Base-by-base conservation (phyloP, 2,113 vertebrate genomes). In the Esox niger region DNA sequence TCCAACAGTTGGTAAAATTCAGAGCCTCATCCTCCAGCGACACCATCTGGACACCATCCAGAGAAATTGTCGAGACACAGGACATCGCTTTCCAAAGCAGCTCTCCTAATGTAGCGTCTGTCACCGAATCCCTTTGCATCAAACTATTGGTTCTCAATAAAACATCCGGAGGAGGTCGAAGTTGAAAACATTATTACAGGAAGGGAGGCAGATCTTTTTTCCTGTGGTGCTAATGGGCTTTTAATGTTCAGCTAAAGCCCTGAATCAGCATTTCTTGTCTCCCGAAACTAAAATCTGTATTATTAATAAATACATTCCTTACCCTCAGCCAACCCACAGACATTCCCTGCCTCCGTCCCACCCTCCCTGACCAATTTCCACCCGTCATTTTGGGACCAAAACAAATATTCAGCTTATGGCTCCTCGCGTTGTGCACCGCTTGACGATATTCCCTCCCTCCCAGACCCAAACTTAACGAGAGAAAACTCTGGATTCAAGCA, bases 241-340 rank as follows among this genome's bases (percentile, higher is more conserved):
- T 57, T 61, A 56, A 15, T 21, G 33, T 29, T 66, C 23, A 13
- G 21, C 52, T 25, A 54, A 55, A 66, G 11, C 4, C 49, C 30
- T 55, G 47, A 66, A 23, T 66, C 64, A 57, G 64, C 58, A 6
- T 21, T 62, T 46, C 64, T 68, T 43, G 26, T 52, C 25, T 29
- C 72, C 25, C 58, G 47, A 33, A 59, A 64, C 43, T 27, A 49
- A 21, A 47, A 54, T 10, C 59, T 73, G 64, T 66, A 73, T 77
- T 62, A 69, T 62, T 73, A 57, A 69, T 69, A 66, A 68, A 73
- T 55, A 66, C 62, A 38, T 61, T 35, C 69, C 74, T 70, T 67
- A 63, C 58, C 64, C 64, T 43, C 59, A 43, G 8, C 60, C 38
- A 35, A 17, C 20, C n/a, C 29, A 43, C 9, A 31, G 27, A 20